A percentile compares a stretch with the other conserved stretches of the same genome.
Evolutionary conservation across 2,797 vertebrate species (phyloP).

Genomic region (Schizopygopsis malacanthus): DNA sequence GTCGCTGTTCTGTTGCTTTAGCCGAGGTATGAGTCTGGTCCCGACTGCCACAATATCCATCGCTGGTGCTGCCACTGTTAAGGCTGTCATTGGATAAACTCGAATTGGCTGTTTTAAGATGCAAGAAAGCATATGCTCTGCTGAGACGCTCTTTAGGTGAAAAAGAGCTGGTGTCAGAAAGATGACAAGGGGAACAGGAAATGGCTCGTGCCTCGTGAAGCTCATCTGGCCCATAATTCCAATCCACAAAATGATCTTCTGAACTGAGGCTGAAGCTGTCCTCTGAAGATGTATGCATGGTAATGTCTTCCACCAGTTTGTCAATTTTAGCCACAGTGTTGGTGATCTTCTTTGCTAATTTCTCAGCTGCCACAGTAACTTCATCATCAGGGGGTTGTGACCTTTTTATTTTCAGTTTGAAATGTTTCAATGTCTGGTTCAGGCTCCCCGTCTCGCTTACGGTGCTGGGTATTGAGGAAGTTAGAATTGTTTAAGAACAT

Average conservation of each 20-base stretch:
- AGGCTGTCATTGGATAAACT: conserved; percentile 95
- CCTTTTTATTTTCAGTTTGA: conserved; percentile 72
- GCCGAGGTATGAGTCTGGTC: conserved; percentile 84
- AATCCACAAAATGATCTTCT: conserved; percentile 93
- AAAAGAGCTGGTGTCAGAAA: conserved; percentile 82
- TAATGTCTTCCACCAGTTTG: conserved; percentile 95
- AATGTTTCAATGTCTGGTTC: conserved; percentile 80
- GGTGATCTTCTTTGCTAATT: conserved; percentile 91
- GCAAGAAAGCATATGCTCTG: conserved; percentile 84
- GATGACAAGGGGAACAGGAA: conserved; percentile 90
- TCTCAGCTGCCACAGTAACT: conserved; percentile 86
- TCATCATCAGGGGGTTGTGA: conserved; percentile 75
- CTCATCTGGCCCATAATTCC: conserved; percentile 85
- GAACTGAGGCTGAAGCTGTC: conserved; percentile 98
- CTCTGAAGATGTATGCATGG: conserved; percentile 95
- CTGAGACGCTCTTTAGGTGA: conserved; percentile 81
- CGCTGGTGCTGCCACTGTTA: conserved; percentile 93
- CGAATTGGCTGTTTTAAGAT: conserved; percentile 86
- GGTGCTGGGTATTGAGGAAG: conserved; percentile 88
- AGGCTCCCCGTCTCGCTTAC: conserved; percentile 81
- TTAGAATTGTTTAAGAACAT: conserved; percentile 92
- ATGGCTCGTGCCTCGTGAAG: conserved; percentile 86
- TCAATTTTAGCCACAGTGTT: conserved; percentile 95
- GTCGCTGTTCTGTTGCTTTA: conserved; percentile 79
- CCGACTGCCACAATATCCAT: conserved; percentile 88